These are phyloP conservation scores for Drosophila sordidapex DNA, from an alignment of 2,888 invertebrate species.

Conservation along the genomic window DNA sequence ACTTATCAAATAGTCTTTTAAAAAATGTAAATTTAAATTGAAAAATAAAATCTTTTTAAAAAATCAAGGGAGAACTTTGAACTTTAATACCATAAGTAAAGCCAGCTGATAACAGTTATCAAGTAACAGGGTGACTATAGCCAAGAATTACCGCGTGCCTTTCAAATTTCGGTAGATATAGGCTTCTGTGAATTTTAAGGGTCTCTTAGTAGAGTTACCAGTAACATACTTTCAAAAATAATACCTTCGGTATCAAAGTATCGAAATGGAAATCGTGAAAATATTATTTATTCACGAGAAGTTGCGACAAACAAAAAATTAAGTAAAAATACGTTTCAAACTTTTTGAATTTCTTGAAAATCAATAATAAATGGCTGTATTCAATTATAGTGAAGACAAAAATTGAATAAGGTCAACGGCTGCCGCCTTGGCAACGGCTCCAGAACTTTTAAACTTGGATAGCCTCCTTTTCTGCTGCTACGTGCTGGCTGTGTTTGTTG, in stretches of 20 bases:
- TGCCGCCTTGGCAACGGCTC: constrained; percentile 31
- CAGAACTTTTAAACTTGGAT: neutral
- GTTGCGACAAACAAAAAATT: neutral
- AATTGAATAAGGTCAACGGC: neutral
- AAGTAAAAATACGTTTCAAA: fast-evolving
- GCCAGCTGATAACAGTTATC: too few species aligned
- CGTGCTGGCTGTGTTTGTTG: constrained; percentile 8
- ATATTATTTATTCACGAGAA: neutral
- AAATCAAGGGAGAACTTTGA: too few species aligned
- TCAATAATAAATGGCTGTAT: neutral
- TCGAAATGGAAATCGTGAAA: neutral
- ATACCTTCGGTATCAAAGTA: too few species aligned
- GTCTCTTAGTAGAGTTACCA: too few species aligned
- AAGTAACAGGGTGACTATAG: too few species aligned
- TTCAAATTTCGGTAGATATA: too few species aligned
- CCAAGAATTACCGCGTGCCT: too few species aligned
- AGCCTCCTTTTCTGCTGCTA: neutral
- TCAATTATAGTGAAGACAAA: neutral
- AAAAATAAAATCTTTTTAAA: neutral
- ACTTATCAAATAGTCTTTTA: neutral
- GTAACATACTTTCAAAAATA: too few species aligned
- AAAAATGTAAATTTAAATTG: neutral
- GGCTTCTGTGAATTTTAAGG: too few species aligned
- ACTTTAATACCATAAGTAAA: too few species aligned
- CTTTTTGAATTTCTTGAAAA: neutral